phyloP scores from a whole-genome alignment of 2,797 vertebrate genomes.

The Monodelphis domestica region DNA sequence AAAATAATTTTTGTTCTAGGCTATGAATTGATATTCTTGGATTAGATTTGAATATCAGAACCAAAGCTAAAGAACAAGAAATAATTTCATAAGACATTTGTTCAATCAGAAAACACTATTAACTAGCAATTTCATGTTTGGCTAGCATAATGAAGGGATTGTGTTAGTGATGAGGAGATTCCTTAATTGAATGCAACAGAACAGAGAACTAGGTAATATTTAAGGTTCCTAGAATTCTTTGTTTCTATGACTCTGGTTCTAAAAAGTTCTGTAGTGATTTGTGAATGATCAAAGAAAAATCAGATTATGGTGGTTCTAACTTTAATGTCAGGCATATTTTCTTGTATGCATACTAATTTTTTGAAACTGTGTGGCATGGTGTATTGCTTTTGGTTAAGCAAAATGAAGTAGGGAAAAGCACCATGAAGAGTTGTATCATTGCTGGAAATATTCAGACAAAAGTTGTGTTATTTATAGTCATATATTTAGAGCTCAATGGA shows the following conservation, averaged over 20 bases:
- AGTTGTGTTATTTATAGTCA: background rate
- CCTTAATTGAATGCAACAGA: background rate
- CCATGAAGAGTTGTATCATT: background rate
- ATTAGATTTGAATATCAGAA: background rate
- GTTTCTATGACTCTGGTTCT: background rate
- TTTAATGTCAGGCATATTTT: background rate
- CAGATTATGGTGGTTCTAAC: background rate
- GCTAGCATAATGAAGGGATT: background rate
- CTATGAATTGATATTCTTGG: background rate
- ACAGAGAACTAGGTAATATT: background rate
- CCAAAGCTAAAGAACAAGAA: background rate
- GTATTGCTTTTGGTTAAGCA: background rate
- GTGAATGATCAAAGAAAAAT: background rate
- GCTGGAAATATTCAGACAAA: background rate
- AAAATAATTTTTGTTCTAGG: background rate
- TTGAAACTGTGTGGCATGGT: background rate
- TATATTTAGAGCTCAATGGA: background rate
- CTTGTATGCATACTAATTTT: background rate
- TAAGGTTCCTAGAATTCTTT: background rate
- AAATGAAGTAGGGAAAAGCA: background rate
- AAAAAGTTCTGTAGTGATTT: constrained; percentile 9
- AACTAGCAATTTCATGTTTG: background rate
- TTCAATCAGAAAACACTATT: background rate
- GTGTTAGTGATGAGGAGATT: background rate
- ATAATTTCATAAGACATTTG: constrained; percentile 20